Evolutionary conservation across 2,888 invertebrate species (phyloP).

Genomic region (Phyto melanocephala): DNA sequence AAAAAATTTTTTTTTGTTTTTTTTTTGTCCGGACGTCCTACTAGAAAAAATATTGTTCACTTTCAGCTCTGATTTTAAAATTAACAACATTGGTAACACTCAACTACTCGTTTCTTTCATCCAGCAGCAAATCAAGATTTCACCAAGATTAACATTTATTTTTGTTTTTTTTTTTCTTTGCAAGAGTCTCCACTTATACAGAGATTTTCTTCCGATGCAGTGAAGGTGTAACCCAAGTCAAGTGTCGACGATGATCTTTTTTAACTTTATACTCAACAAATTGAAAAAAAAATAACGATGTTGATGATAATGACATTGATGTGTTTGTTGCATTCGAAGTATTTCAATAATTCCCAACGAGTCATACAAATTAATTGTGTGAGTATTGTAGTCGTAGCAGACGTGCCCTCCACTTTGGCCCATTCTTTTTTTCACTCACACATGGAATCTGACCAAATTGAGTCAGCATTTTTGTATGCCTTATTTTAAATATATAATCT

Average conservation of each 20-base stretch:
- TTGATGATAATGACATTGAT: conserved; percentile 7
- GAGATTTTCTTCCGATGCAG: neutral
- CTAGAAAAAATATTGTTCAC: too few relatives aligned
- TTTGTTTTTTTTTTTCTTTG: neutral
- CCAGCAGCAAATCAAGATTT: too few relatives aligned
- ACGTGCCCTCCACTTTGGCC: neutral
- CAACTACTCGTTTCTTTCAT: neutral
- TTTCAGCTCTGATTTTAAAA: too few relatives aligned
- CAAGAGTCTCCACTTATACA: conserved; percentile 26
- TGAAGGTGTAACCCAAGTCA: conserved; percentile 54
- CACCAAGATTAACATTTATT: neutral
- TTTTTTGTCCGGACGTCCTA: too few relatives aligned
- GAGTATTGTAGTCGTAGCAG: conserved; percentile 10
- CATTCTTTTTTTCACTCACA: neutral
- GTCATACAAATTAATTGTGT: conserved; percentile 63
- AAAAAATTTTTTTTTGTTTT: too few relatives aligned
- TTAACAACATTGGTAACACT: too few relatives aligned
- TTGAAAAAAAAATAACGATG: neutral
- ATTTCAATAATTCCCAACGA: conserved; percentile 50
- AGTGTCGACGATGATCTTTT: conserved; percentile 50
- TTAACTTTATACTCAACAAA: conserved; percentile 34
- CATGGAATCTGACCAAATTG: conserved; percentile 35
- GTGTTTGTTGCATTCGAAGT: conserved; percentile 6
- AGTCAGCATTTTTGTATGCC: conserved; percentile 55
- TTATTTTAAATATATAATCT: conserved; percentile 34